Base-by-base conservation (phyloP, 2,888 invertebrate species). In the Melanotus villosus region DNA sequence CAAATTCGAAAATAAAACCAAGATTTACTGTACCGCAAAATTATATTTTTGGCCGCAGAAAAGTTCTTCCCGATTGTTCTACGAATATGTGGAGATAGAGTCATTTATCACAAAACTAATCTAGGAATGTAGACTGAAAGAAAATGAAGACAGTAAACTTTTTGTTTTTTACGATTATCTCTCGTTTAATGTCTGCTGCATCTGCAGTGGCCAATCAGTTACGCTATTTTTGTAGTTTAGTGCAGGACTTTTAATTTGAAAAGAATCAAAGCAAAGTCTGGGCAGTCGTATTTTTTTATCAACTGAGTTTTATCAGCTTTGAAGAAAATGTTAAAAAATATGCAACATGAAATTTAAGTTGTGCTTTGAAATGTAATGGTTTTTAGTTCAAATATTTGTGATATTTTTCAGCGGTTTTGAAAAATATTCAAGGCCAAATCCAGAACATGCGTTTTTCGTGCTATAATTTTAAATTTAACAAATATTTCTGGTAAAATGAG, bases 61-160 rank as follows among this genome's bases (percentile, higher is more conserved):
- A 54, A 54, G 18, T 47, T 50, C 45, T 45, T 64, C 54, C 14
- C 16, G 52, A 52, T 52, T 32, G 32, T 32, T 30, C 32, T 19
- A n/a, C 12, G 54, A 54, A 47, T 36, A 38, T 50, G 47, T 50
- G 47, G 62, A 62, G 50, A 64, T 56, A 41, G 54, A 26, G 64
- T 56, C 64, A 56, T 64, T 43, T 56, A 64, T 64, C 64, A 64
- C 41, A 64, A 64, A 64, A 54, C 38, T 64, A 64, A 64, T 64
- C 64, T 56, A 45, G 64, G 64, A 56, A 64, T 64, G 64, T 34
- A 64, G 64, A 56, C 64, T 38, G 41, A 32, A 41, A 52, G 64
- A 64, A 64, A 56, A 64, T 64, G 54, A 52, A 56, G 30, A 43
- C 45, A 34, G 45, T 47, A 50, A 62, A 47, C 21, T 47, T 1